These are phyloP conservation scores for Stercorarius parasiticus DNA, from an alignment of 2,113 vertebrate genomes.

Conservation along the genomic window DNA sequence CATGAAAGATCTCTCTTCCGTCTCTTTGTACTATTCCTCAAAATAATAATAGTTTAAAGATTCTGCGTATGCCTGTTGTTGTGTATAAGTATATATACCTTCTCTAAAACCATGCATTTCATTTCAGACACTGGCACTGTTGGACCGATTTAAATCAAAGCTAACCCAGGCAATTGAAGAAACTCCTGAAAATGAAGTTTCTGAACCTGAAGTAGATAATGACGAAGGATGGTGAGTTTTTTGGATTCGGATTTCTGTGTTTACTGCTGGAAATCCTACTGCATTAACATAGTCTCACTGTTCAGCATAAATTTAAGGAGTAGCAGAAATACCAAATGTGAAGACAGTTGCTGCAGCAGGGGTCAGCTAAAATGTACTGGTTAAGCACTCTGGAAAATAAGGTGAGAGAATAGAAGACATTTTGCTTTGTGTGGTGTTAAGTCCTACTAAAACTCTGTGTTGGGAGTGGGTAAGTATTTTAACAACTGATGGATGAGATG, in stretches of 20 bases:
- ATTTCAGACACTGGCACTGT: slow-evolving; percentile 87
- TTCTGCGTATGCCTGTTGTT: not conserved
- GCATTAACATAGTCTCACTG: not conserved
- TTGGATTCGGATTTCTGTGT: not conserved
- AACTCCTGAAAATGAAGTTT: slow-evolving; percentile 80
- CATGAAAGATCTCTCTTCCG: not conserved
- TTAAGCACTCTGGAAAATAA: not conserved
- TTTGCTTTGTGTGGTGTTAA: not conserved
- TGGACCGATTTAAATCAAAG: slow-evolving; percentile 91
- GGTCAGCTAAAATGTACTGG: not conserved
- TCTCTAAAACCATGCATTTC: not conserved
- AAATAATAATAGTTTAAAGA: not conserved
- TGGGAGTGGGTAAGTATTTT: not conserved
- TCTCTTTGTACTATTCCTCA: not conserved
- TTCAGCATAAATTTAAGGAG: not conserved
- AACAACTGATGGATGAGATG: not conserved
- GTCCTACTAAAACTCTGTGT: not conserved
- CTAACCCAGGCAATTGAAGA: slow-evolving; percentile 91
- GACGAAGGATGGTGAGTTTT: slow-evolving; percentile 92
- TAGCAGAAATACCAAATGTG: not conserved
- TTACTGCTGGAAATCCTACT: not conserved
- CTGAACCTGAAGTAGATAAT: slow-evolving; percentile 85
- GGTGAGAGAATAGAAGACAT: not conserved
- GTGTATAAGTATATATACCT: not conserved
- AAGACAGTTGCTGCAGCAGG: not conserved